Percentiles rank a stretch among this genome's conserved stretches.
phyloP scores from a whole-genome alignment of 1,140 invertebrate species.

The Caligus rogercresseyi region DNA sequence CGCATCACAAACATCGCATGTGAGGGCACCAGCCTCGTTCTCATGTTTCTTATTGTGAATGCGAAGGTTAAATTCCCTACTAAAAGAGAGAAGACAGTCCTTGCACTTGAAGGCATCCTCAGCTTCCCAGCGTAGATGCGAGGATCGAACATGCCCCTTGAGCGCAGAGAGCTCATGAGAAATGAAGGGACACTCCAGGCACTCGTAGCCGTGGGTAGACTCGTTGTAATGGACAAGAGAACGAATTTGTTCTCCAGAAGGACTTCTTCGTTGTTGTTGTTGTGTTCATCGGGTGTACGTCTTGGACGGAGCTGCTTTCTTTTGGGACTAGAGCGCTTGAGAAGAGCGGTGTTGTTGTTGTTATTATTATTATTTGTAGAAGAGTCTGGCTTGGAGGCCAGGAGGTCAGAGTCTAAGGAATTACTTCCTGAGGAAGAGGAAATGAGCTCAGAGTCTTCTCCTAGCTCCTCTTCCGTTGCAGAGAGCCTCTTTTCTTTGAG shows the following conservation, averaged over 20 bases:
- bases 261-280: neutral
- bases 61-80: slow-evolving; percentile 12
- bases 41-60: slow-evolving; percentile 18
- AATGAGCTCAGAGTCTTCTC: neutral
- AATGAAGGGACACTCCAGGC: slow-evolving; percentile 8
- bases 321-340: slow-evolving; percentile 15
- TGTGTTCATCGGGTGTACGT: neutral
- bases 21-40: neutral
- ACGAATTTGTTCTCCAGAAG: slow-evolving; percentile 8
- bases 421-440: neutral
- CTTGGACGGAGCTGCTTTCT: slow-evolving; percentile 11
- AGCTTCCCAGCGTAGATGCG: neutral
- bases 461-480: neutral
- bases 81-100: slow-evolving; percentile 16
- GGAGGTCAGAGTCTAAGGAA: neutral
- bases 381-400: neutral
- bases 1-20: slow-evolving; percentile 17
- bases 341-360: too few species aligned
- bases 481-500: slow-evolving; percentile 17
- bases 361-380: too few species aligned
- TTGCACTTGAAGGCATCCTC: neutral
- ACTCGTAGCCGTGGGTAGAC: slow-evolving; percentile 16
- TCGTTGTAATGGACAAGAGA: slow-evolving; percentile 11
- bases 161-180: slow-evolving; percentile 8
- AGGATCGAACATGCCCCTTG: slow-evolving; percentile 10